Conservation (phyloP, 1,140 invertebrate species). For the Laupala kohalensis region DNA sequence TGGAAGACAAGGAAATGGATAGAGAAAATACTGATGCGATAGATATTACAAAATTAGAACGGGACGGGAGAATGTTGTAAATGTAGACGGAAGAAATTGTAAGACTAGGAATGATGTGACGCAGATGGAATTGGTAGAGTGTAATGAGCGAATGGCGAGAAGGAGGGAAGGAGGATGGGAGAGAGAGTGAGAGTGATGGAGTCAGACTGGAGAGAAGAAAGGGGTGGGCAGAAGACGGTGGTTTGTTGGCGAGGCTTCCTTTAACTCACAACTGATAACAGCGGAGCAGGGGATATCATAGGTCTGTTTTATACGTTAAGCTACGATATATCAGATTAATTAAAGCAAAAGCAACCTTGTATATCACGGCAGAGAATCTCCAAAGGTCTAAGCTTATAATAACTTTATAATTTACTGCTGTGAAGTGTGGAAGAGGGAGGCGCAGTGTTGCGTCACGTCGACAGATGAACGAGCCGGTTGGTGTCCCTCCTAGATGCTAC, state of each 20-base stretch:
- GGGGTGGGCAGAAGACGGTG: not conserved
- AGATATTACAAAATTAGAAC: no score
- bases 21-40: no score
- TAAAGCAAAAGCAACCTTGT: constrained; percentile 5
- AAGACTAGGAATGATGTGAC: no score
- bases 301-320: constrained; percentile 1
- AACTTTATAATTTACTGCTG: constrained; percentile 9
- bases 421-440: not conserved
- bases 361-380: constrained; percentile 3
- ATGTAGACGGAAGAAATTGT: no score
- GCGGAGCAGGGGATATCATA: constrained; percentile 5
- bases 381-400: constrained; percentile 4
- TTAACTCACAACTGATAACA: constrained; percentile 9
- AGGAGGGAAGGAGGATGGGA: not conserved
- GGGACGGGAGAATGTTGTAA: no score
- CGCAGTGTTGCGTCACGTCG: not conserved
- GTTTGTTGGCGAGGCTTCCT: not conserved
- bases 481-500: no score
- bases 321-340: constrained; percentile 4
- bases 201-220: no score
- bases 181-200: not conserved
- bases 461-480: not conserved
- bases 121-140: no score
- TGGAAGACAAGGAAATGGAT: no score
- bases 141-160: no score